A percentile compares a stretch with the other conserved stretches of the same genome.
phyloP scores from a whole-genome alignment of 2,797 vertebrate species.

The Eidolon dupreanum region DNA sequence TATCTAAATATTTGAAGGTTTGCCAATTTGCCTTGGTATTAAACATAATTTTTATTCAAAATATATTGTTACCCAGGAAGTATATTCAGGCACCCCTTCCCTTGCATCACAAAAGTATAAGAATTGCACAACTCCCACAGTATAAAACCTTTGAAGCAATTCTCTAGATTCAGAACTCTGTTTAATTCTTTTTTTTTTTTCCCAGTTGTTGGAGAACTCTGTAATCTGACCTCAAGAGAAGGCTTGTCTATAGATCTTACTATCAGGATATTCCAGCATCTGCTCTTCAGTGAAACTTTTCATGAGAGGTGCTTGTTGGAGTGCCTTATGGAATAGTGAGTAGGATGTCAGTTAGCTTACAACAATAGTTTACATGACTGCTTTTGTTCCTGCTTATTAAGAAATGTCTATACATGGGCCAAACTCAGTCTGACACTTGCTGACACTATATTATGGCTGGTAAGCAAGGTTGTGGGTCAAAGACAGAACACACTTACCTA shows the following conservation, averaged over 20 bases:
- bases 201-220: neutral
- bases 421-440: neutral
- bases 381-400: neutral
- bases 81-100: neutral
- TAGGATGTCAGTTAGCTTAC: neutral
- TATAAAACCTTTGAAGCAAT: neutral
- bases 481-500: neutral
- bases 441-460: neutral
- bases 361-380: neutral
- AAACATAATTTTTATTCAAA: neutral
- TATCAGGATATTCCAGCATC: neutral
- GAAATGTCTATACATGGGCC: neutral
- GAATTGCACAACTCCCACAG: neutral
- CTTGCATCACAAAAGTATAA: neutral
- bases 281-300: neutral
- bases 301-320: neutral
- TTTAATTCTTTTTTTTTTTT: neutral
- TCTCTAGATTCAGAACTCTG: neutral
- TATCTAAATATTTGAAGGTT: neutral
- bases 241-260: neutral
- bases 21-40: neutral
- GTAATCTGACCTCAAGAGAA: neutral
- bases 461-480: neutral
- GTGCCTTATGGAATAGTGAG: neutral
- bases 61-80: neutral